Evolutionary conservation across 2,888 invertebrate species (phyloP).

Genomic region (Acleris sparsana): DNA sequence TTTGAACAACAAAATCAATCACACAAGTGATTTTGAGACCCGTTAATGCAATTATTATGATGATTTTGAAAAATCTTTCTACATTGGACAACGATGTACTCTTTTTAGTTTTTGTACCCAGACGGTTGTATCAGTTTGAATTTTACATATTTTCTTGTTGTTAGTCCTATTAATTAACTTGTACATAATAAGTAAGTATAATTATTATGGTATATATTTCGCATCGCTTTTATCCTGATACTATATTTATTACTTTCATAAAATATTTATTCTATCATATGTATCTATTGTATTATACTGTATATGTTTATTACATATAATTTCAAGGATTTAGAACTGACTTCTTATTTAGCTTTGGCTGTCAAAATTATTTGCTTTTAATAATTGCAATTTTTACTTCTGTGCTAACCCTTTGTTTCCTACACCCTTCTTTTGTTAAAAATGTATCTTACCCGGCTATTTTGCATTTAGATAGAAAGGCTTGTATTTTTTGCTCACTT

Average conservation of each 20-base stretch:
- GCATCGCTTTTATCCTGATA: slow-evolving; percentile 23
- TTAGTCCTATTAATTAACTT: slow-evolving; percentile 22
- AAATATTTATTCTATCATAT: neutral
- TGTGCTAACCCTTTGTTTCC: neutral
- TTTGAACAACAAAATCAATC: too few relatives aligned
- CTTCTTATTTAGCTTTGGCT: slow-evolving; percentile 23
- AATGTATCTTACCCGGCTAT: too few relatives aligned
- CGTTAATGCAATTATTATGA: too few relatives aligned
- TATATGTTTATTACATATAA: slow-evolving; percentile 26
- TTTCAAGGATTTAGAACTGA: slow-evolving; percentile 20
- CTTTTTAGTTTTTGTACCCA: slow-evolving; percentile 24
- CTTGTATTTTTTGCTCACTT: too few relatives aligned
- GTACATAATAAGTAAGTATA: slow-evolving; percentile 26
- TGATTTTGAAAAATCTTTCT: neutral
- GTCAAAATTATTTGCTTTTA: neutral
- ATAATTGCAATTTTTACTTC: slow-evolving; percentile 12
- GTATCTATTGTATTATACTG: slow-evolving; percentile 2
- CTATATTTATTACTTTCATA: slow-evolving; percentile 11
- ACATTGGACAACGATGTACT: neutral
- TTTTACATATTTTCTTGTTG: slow-evolving; percentile 11
- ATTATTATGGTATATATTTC: slow-evolving; percentile 19
- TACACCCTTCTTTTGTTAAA: too few relatives aligned
- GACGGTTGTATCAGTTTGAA: slow-evolving; percentile 29
- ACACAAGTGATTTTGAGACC: too few relatives aligned
- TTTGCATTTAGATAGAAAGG: too few relatives aligned